These are phyloP conservation scores for Diorhabda elongata DNA, from an alignment of 1,140 invertebrate genomes.

Conservation along the genomic window DNA sequence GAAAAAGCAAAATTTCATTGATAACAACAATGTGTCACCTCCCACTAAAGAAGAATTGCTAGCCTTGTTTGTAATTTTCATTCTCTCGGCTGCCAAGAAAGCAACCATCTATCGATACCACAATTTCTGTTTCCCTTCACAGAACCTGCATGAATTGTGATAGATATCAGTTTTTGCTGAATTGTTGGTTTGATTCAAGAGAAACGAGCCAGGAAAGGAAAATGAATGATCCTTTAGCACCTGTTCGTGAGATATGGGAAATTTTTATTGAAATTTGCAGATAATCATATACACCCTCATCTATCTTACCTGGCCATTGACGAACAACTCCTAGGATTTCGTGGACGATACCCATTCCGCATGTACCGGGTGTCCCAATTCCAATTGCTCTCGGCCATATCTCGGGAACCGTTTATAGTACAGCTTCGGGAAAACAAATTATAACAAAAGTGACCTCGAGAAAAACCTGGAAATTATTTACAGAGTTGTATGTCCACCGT, in stretches of 20 bases:
- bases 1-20: neutral
- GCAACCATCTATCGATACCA: conserved; percentile 33
- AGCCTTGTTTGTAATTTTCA: conserved; percentile 33
- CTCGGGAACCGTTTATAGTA: no score
- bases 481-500: conserved; percentile 7
- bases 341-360: conserved; percentile 25
- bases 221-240: conserved; percentile 40
- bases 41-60: conserved; percentile 26
- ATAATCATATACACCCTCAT: conserved; percentile 29
- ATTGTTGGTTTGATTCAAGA: conserved; percentile 42
- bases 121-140: conserved; percentile 25
- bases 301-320: conserved; percentile 27
- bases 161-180: conserved; percentile 44
- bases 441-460: no score
- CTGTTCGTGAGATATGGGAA: no score
- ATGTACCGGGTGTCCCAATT: conserved; percentile 9
- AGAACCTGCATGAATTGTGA: conserved; percentile 28
- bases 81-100: conserved; percentile 31
- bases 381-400: neutral
- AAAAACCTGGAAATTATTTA: no score
- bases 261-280: conserved; percentile 27
- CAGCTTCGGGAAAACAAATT: no score
- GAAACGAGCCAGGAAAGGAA: conserved; percentile 31
- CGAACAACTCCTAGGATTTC: conserved; percentile 31
- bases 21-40: conserved; percentile 15